Percentiles rank a stretch among this genome's conserved stretches.
Evolutionary conservation across 2,113 vertebrate genomes (phyloP).

Genomic region (Bombycilla garrulus): DNA sequence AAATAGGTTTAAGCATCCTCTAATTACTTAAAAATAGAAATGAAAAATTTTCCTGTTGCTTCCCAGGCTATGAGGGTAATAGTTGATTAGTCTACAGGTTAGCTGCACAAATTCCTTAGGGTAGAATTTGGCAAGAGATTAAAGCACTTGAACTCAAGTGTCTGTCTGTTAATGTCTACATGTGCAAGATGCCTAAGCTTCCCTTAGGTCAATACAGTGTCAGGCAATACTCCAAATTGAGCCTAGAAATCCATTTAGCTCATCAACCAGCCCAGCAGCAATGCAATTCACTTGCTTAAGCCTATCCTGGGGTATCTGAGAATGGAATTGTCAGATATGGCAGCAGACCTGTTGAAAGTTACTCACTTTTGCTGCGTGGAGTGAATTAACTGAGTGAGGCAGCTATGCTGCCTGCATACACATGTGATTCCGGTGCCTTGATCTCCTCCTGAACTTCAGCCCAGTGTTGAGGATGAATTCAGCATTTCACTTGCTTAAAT

Average conservation of each 20-base stretch:
- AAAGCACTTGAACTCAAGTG: not conserved
- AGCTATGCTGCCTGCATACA: not conserved
- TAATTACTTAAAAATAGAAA: conserved; percentile 48
- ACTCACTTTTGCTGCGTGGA: not conserved
- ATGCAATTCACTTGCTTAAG: not conserved
- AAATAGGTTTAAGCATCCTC: conserved; percentile 1
- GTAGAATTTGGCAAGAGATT: not conserved
- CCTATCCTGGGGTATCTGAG: not conserved
- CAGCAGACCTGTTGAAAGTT: not conserved
- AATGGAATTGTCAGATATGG: not conserved
- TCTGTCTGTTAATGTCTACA: not conserved
- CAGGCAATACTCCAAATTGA: not conserved
- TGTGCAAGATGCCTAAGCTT: not conserved
- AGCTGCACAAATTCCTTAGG: not conserved
- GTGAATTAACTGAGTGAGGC: not conserved
- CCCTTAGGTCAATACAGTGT: not conserved
- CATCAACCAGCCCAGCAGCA: not conserved
- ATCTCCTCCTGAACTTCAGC: not conserved
- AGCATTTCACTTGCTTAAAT: not conserved
- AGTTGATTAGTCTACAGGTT: not conserved
- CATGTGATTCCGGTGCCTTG: not conserved
- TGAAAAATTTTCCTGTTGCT: not conserved
- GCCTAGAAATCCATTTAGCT: not conserved
- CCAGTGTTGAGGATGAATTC: not conserved
- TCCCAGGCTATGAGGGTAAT: not conserved